Evolutionary conservation across 2,888 invertebrate genomes (phyloP), one percentile per base, ranked within the genome.

Genomic region (Lochmaea crataegi): DNA sequence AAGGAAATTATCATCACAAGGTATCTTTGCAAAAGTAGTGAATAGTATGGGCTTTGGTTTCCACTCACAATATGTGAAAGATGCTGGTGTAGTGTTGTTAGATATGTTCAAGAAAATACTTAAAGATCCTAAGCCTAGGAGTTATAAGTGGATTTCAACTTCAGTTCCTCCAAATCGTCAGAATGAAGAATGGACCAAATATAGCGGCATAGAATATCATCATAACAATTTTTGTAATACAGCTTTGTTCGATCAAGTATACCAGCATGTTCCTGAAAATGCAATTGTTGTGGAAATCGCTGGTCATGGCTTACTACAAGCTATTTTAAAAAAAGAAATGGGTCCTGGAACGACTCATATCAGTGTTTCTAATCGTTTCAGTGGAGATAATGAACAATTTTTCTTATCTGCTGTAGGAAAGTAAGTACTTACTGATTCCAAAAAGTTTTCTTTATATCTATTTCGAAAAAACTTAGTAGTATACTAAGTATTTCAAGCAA

Each of bases 271-370:
- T 77, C 95, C 94, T 4, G 87, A 89, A 32, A 91, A 94, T 82
- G 95, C 96, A 0, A 89, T 96, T 71, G 90, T 92, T 6, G 91
- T 96, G 72, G 96, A 96, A 85, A 90, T 96, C 60, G 95, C 96
- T 0, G 96, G 96, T 0, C 96, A 96, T 80, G 93, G 94, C 7
- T 88, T 96, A 0, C 90, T 96, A 45, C 95, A 95, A 83, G 92
- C 95, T 0, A 94, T 96, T 80, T 87, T 96, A 1, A 91, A 92
- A 73, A 89, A 94, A 42, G 92, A 94, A 0, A 87, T 96, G 45
- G 87, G 87, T 77, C 87, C 91, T 66, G 90, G 90, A 16, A 91
- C 92, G 71, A 87, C 89, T 42, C 93, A 93, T 82, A 87, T 95
- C 22, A 88, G 93, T 0, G 87, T 96, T 2, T 93, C 94, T 68